Evolutionary conservation across 2,888 invertebrate genomes (phyloP).

Genomic region (Caenorhabditis sp.): DNA sequence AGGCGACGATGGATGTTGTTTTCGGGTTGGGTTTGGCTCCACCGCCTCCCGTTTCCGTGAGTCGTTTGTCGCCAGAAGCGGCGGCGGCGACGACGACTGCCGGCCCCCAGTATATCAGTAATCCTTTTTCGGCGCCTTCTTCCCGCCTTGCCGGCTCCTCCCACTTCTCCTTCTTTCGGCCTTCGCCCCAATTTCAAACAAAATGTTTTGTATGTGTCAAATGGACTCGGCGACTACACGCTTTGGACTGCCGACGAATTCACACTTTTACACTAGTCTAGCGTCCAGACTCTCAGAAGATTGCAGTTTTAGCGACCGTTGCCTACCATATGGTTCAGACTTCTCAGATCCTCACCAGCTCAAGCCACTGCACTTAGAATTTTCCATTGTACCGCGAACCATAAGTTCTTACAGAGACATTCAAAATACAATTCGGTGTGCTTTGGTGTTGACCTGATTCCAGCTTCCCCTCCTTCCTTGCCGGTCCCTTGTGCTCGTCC

Average conservation of each 20-base stretch:
- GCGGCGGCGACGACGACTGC: constrained; percentile 1
- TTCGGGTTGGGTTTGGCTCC: constrained; percentile 17
- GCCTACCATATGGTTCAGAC: no score
- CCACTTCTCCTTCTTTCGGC: neutral
- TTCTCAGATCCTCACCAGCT: no score
- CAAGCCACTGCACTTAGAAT: no score
- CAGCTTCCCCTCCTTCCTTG: neutral
- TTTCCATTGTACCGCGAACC: no score
- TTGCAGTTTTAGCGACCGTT: no score
- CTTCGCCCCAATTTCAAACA: constrained; percentile 1
- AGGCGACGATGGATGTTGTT: constrained; percentile 20
- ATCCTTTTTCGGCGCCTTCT: constrained; percentile 45
- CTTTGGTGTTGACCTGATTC: constrained; percentile 3
- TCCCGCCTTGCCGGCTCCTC: neutral
- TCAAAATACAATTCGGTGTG: no score
- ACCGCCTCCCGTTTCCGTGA: constrained; percentile 35
- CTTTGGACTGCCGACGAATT: no score
- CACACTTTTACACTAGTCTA: no score
- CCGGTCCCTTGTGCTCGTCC: neutral
- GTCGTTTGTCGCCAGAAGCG: constrained; percentile 52
- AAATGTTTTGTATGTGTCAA: constrained; percentile 12
- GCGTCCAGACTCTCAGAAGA: no score
- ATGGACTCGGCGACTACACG: no score
- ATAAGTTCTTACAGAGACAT: no score
- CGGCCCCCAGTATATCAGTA: constrained; percentile 41